Conservation (phyloP, 2,113 vertebrate species). For the Spilogale gracilis region DNA sequence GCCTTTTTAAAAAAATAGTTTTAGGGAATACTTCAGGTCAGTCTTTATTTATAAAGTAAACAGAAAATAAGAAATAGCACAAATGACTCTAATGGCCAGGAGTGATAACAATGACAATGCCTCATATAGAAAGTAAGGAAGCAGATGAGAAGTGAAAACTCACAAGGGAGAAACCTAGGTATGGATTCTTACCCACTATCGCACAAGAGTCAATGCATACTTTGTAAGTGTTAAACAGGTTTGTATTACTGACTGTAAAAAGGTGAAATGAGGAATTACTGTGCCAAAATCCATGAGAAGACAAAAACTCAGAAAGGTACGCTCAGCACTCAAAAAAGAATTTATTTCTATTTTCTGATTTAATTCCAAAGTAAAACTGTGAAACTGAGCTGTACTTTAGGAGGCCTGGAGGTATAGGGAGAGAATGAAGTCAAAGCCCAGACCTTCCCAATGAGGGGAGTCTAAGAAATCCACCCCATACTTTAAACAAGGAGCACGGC, state of each 20-base stretch:
- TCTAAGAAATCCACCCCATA: background rate
- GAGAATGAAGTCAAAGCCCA: background rate
- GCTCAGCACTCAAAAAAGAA: background rate
- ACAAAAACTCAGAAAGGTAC: background rate
- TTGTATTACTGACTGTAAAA: background rate
- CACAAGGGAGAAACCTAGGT: background rate
- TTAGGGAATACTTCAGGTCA: background rate
- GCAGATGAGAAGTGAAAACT: background rate
- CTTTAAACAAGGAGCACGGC: background rate
- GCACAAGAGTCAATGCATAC: background rate
- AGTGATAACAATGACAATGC: background rate
- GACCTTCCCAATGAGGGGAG: background rate
- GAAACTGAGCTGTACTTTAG: background rate
- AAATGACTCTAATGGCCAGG: background rate
- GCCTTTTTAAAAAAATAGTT: background rate
- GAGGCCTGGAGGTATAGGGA: background rate
- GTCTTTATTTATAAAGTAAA: conserved; percentile 52
- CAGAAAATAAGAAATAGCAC: background rate
- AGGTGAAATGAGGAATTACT: background rate
- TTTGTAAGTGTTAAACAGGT: background rate
- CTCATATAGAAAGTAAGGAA: background rate
- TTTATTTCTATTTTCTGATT: background rate
- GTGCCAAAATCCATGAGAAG: background rate
- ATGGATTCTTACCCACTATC: background rate
- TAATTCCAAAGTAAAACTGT: background rate